Percentiles rank a stretch among this genome's conserved stretches.
These are phyloP conservation scores for Nowickia ferox DNA, from an alignment of 2,888 invertebrate species.

Conservation along the genomic window DNA sequence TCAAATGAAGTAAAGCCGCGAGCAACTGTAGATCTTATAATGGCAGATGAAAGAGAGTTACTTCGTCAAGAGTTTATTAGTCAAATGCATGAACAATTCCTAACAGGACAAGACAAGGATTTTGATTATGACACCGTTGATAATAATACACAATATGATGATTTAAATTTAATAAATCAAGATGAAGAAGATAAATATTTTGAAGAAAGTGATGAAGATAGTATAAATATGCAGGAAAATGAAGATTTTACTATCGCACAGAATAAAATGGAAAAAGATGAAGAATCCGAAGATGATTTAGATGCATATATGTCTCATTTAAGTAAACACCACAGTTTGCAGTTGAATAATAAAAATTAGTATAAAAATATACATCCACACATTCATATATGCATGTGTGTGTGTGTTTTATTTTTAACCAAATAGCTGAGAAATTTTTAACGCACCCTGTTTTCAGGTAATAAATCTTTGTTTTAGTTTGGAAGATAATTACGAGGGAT, in stretches of 20 bases:
- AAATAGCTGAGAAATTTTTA: too few species aligned
- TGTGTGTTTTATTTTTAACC: too few species aligned
- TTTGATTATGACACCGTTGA: conserved; percentile 94
- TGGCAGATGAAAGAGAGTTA: conserved; percentile 86
- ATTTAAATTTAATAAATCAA: conserved; percentile 87
- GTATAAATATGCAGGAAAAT: conserved; percentile 75
- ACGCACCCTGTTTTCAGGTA: too few species aligned
- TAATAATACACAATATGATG: conserved; percentile 91
- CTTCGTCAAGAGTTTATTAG: conserved; percentile 92
- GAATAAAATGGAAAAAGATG: conserved; percentile 74
- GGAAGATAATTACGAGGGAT: too few species aligned
- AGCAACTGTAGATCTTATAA: conserved; percentile 81
- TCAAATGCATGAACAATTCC: conserved; percentile 92
- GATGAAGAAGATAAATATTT: conserved; percentile 97
- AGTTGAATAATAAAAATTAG: neutral
- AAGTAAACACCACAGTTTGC: conserved; percentile 78
- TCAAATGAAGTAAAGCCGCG: conserved; percentile 14
- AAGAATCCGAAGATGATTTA: conserved; percentile 86
- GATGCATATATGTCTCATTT: conserved; percentile 89
- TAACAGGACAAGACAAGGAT: conserved; percentile 91
- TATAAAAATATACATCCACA: neutral
- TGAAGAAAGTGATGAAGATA: conserved; percentile 89
- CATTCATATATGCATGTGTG: too few species aligned
- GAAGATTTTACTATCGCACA: conserved; percentile 63
- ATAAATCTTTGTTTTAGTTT: too few species aligned